A percentile compares a stretch with the other conserved stretches of the same genome.
Conservation (phyloP, 2,888 invertebrate genomes). For the Mythimna lalbum region DNA sequence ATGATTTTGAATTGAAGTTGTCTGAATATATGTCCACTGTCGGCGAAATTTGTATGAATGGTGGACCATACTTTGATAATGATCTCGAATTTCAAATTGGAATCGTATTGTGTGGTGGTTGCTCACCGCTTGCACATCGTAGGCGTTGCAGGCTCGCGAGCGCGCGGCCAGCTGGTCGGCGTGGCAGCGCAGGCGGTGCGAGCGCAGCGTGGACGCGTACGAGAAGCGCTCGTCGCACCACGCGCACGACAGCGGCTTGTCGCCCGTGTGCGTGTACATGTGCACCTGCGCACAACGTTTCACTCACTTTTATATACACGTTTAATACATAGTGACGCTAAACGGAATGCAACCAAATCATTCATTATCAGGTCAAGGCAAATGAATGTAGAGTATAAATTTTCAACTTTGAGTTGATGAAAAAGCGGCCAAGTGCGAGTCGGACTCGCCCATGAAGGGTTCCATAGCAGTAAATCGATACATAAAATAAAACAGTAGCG, state of each 20-base stretch:
- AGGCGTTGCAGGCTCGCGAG: conserved; percentile 60
- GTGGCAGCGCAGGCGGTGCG: conserved; percentile 89
- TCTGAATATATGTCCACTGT: too few relatives aligned
- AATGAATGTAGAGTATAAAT: too few relatives aligned
- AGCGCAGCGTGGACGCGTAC: conserved; percentile 90
- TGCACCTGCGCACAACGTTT: conserved; percentile 81
- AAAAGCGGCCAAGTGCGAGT: too few relatives aligned
- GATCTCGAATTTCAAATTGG: too few relatives aligned
- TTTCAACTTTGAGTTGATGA: too few relatives aligned
- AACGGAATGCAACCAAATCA: not conserved
- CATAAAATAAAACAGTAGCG: too few relatives aligned
- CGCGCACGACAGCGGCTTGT: conserved; percentile 89
- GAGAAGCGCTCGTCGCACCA: conserved; percentile 90
- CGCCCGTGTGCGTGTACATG: conserved; percentile 90
- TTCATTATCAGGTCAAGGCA: too few relatives aligned
- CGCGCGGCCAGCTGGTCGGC: conserved; percentile 86
- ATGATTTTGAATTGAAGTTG: too few relatives aligned
- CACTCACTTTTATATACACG: not conserved
- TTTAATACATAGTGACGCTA: not conserved
- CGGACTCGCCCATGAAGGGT: too few relatives aligned
- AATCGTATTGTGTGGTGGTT: not conserved
- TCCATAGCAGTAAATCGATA: too few relatives aligned
- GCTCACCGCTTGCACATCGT: conserved; percentile 69
- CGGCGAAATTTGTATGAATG: too few relatives aligned
- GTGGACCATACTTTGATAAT: too few relatives aligned